Conservation (phyloP, 2,113 vertebrate genomes). For the Sinocyclocheilus anophthalmus region DNA sequence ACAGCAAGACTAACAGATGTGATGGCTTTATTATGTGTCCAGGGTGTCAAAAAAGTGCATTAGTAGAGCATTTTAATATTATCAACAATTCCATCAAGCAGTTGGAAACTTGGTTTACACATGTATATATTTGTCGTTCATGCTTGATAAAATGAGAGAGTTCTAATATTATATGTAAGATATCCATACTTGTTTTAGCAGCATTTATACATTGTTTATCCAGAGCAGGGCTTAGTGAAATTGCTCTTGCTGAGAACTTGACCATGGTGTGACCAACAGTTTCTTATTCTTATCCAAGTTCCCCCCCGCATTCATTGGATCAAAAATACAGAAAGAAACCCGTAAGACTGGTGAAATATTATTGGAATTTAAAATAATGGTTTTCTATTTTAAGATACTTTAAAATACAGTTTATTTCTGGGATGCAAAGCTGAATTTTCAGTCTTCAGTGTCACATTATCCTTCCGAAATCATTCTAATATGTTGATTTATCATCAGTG, state of each 20-base stretch:
- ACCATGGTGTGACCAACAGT: background rate
- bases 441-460: too few relatives aligned
- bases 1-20: background rate
- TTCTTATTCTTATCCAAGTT: too few relatives aligned
- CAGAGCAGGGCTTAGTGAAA: background rate
- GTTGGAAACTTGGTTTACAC: constrained; percentile 5
- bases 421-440: too few relatives aligned
- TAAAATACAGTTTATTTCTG: too few relatives aligned
- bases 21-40: background rate
- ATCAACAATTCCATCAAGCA: background rate
- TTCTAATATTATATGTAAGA: background rate
- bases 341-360: too few relatives aligned
- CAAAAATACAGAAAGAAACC: too few relatives aligned
- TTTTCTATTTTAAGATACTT: too few relatives aligned
- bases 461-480: too few relatives aligned
- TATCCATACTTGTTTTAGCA: constrained; percentile 6
- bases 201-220: constrained; percentile 11
- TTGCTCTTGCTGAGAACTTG: background rate
- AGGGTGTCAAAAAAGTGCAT: background rate
- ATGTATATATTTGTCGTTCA: background rate
- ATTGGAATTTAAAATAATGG: too few relatives aligned
- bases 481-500: too few relatives aligned
- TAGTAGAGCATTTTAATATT: background rate
- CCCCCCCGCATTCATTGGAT: too few relatives aligned
- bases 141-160: background rate